Base-by-base conservation (phyloP, 2,888 invertebrate species). In the Temnothorax unifasciatus region DNA sequence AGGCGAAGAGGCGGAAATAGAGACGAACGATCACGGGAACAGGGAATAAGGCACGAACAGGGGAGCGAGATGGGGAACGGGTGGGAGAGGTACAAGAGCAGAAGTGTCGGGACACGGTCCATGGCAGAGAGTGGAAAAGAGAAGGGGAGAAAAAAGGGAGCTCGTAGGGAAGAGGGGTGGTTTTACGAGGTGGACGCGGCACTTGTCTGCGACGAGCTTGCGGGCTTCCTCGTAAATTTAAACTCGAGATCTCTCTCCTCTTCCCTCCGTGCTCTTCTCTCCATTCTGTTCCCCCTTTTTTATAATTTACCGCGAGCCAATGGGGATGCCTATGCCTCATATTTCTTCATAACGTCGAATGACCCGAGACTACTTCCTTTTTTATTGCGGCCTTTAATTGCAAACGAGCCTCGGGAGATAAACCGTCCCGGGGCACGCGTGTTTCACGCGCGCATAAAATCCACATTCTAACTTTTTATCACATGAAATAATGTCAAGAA, bases 131-230 rank as follows among this genome's bases (percentile, higher is more conserved):
- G 50, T 57, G 69, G 25, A 73, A 34, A 29, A 34, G 69, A 52
- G 63, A 38, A 29, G 21, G 59, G 8, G 11, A 63, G 15, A 50
- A 54, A 38, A 75, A 47, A 29, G 34, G 50, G 52, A 44, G 68
- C n/a, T 44, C n/a, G 41, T 59, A 71, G 52, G 38, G 47, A 75
- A 61, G 79, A 87, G 83, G 76, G 81, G 83, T 84, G 88, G 85
- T 89, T 90, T 88, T 89, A 87, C 86, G 90, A 90, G 87, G 88
- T 90, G 90, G 85, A 90, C 88, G 87, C 86, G 86, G 88, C 90
- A 90, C 90, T 89, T 89, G 90, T 89, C 90, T 85, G 81, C 86
- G 76, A 86, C 90, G 85, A 89, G 89, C 89, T 90, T 82, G 87
- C 85, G 84, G 87, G 82, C 83, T 86, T 85, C 87, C 89, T 86